phyloP scores from a whole-genome alignment of 2,888 invertebrate genomes.

The Lasioglossum pauxillum region DNA sequence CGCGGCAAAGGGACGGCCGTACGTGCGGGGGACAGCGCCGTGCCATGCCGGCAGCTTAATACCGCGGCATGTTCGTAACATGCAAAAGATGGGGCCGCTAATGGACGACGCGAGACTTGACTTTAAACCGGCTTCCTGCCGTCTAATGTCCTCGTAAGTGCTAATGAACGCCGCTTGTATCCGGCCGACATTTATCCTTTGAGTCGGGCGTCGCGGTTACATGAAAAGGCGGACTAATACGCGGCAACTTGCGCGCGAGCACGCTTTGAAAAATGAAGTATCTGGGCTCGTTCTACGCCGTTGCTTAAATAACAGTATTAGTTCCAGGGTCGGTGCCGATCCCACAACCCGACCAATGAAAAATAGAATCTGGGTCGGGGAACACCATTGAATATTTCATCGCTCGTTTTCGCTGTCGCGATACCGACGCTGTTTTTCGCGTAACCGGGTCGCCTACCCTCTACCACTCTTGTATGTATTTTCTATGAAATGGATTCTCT shows the following conservation, averaged over 20 bases:
- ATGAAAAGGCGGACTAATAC: constrained; percentile 45
- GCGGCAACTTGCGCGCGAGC: constrained; percentile 15
- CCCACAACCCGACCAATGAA: neutral
- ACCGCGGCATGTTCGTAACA: constrained; percentile 54
- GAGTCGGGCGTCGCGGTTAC: constrained; percentile 57
- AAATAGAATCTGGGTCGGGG: constrained; percentile 13
- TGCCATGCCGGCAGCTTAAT: constrained; percentile 46
- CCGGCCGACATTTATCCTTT: constrained; percentile 69
- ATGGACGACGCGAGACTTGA: constrained; percentile 64
- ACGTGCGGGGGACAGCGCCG: constrained; percentile 22
- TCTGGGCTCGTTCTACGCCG: constrained; percentile 6
- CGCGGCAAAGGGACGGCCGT: constrained; percentile 29
- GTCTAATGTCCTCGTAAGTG: constrained; percentile 71
- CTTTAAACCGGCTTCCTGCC: constrained; percentile 59
- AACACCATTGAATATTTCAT: constrained; percentile 8
- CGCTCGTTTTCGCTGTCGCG: neutral
- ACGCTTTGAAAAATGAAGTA: constrained; percentile 44
- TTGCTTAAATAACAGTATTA: constrained; percentile 23
- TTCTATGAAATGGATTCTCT: too few relatives aligned
- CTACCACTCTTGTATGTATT: too few relatives aligned
- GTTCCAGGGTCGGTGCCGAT: neutral
- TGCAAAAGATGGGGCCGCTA: constrained; percentile 66
- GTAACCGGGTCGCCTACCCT: neutral
- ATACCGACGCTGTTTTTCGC: neutral
- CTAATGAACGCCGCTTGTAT: constrained; percentile 70